phyloP scores from a whole-genome alignment of 2,113 vertebrate species.

The Rhinolophus ferrumequinum region DNA sequence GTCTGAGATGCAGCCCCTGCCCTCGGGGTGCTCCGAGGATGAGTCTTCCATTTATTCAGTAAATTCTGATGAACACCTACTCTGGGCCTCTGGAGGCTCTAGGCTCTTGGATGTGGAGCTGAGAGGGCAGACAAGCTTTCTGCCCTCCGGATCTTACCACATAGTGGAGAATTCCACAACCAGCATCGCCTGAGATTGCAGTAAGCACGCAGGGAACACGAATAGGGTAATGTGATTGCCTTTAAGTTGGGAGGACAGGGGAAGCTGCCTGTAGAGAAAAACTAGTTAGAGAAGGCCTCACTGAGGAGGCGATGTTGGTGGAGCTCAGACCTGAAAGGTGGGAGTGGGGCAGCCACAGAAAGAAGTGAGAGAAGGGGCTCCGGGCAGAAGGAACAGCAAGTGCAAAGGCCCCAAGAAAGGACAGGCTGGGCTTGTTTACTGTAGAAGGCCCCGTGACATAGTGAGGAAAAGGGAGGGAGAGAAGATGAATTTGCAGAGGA shows the following conservation, averaged over 20 bases:
- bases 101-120: neutral
- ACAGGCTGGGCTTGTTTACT: neutral
- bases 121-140: neutral
- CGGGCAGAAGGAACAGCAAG: neutral
- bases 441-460: neutral
- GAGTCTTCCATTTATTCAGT: neutral
- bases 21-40: neutral
- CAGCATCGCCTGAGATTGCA: neutral
- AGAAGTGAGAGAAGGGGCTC: neutral
- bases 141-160: neutral
- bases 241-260: neutral
- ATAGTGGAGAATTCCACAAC: neutral
- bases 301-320: neutral
- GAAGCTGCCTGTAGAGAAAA: neutral
- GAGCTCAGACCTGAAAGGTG: neutral
- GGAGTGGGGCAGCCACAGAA: neutral
- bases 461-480: neutral
- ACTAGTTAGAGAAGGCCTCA: neutral
- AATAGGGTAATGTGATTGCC: neutral
- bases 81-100: neutral
- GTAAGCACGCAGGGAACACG: neutral
- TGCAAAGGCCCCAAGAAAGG: neutral
- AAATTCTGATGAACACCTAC: neutral
- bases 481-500: neutral
- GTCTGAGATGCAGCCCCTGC: neutral